Percentiles rank a stretch among this genome's conserved stretches.
Evolutionary conservation across 1,140 invertebrate species (phyloP).

Genomic region (Bathynomus jamesi): DNA sequence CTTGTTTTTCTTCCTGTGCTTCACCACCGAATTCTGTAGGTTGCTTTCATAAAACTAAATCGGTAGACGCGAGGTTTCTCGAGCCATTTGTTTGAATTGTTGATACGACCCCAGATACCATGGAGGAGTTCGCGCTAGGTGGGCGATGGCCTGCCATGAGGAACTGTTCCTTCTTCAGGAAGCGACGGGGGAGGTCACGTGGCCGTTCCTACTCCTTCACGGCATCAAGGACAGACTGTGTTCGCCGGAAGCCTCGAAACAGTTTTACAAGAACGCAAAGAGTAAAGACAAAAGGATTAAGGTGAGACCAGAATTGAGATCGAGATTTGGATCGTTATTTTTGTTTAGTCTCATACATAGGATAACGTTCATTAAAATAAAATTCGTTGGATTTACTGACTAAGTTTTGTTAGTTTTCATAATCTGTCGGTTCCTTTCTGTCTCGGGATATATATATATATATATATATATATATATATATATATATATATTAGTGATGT

Average conservation of each 20-base stretch:
- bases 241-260: not conserved
- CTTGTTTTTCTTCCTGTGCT: too few species aligned
- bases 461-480: not conserved
- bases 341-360: not conserved
- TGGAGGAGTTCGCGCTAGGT: not conserved
- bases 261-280: not conserved
- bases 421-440: too few species aligned
- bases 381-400: too few species aligned
- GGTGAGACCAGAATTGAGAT: not conserved
- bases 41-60: too few species aligned
- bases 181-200: not conserved
- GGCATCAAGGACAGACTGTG: not conserved
- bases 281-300: conserved; percentile 1
- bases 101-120: not conserved
- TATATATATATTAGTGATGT: not conserved
- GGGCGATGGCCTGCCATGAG: not conserved
- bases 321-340: not conserved
- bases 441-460: not conserved
- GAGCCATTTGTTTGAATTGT: too few species aligned
- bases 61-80: too few species aligned
- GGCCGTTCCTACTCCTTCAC: conserved; percentile 2
- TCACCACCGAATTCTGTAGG: too few species aligned
- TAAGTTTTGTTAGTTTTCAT: too few species aligned
- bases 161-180: not conserved
- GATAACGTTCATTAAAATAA: too few species aligned